A percentile compares a stretch with the other conserved stretches of the same genome.
Conservation (phyloP, 2,797 vertebrate species). For the Melanotaenia parkinsoni region DNA sequence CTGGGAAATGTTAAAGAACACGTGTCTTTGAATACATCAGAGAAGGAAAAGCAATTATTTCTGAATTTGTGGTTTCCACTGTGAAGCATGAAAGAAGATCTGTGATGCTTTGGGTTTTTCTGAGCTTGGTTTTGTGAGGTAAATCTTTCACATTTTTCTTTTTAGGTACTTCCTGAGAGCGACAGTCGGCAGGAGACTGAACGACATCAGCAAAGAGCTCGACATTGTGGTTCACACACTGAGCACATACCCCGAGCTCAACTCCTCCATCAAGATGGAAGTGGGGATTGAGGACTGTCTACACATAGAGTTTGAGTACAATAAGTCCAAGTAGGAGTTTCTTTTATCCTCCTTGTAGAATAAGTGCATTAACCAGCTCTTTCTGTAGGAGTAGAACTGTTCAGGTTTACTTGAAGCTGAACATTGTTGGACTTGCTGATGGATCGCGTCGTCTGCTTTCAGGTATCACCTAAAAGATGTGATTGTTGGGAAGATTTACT, state of each 20-base stretch:
- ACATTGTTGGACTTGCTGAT: neutral
- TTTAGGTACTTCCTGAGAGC: no score
- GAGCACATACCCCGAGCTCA: conserved; percentile 97
- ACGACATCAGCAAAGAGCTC: conserved; percentile 96
- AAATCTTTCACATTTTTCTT: no score
- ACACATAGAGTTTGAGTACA: conserved; percentile 99
- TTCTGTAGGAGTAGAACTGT: neutral
- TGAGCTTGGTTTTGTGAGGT: no score
- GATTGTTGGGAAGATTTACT: conserved; percentile 98
- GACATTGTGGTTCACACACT: conserved; percentile 97
- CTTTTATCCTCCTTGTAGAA: no score
- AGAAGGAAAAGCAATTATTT: no score
- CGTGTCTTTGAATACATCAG: no score
- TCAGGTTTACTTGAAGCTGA: neutral
- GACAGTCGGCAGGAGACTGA: conserved; percentile 84
- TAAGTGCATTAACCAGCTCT: neutral
- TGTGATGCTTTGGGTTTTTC: no score
- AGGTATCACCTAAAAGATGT: conserved; percentile 98
- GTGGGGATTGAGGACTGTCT: conserved; percentile 89
- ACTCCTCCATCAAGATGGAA: conserved; percentile 94
- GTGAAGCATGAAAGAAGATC: no score
- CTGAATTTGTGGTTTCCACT: no score
- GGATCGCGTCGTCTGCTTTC: conserved; percentile 3
- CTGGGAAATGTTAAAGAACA: no score
- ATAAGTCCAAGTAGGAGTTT: conserved; percentile 95